Percentiles rank a stretch among this genome's conserved stretches.
Evolutionary conservation across 1,140 invertebrate species (phyloP).

Genomic region (Bombus ignitus): DNA sequence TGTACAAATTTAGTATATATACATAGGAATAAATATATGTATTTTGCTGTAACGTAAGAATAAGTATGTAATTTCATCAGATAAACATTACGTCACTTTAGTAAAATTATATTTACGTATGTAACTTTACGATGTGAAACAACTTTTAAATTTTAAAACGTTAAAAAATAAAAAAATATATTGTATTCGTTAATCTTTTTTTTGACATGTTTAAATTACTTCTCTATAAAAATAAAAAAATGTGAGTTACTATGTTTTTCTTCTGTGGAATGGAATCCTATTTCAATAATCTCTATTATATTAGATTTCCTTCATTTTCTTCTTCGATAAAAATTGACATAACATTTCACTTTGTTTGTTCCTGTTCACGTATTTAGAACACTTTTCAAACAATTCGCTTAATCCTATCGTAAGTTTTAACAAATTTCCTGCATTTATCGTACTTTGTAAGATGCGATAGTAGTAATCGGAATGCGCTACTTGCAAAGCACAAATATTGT

Average conservation of each 20-base stretch:
- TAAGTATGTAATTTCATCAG: not conserved
- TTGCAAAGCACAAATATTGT: not conserved
- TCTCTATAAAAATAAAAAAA: too few species aligned
- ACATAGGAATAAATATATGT: too few species aligned
- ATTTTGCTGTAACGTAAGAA: too few species aligned
- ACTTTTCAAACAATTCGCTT: not conserved
- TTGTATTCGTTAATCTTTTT: too few species aligned
- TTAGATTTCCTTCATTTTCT: too few species aligned
- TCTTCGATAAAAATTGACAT: too few species aligned
- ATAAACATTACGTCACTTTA: not conserved
- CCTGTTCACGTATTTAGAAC: not conserved
- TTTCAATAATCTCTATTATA: too few species aligned
- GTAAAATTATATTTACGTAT: not conserved
- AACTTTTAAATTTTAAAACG: too few species aligned
- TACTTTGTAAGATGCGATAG: not conserved
- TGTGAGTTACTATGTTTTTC: too few species aligned
- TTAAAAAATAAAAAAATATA: not conserved
- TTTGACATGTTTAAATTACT: too few species aligned
- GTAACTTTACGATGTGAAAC: not conserved
- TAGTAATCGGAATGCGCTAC: not conserved
- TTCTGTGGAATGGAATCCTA: too few species aligned
- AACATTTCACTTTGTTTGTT: too few species aligned
- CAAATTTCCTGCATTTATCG: not conserved
- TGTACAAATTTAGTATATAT: not conserved
- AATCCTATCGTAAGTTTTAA: not conserved